Base-by-base conservation (phyloP, 2,888 invertebrate genomes). In the Periphyllus acericola region DNA sequence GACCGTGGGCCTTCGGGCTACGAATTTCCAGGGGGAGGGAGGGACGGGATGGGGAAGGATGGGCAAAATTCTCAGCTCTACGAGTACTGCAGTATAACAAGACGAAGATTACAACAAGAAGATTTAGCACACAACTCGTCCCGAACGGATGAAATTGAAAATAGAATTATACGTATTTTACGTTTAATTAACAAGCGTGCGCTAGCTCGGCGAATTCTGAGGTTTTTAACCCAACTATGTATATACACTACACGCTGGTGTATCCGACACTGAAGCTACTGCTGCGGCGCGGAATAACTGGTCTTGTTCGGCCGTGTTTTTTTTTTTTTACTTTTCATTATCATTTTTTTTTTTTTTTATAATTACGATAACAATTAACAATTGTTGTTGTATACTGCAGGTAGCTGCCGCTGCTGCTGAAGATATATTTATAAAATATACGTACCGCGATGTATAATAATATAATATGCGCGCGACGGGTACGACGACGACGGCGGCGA, bases 311-410 rank as follows among this genome's bases (percentile, higher is more conserved):
- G 55, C 3, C 3, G 66, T 2, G 21, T 29, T 68, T 68, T 68
- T 68, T n/a, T 68, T n/a, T 11, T n/a, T 68, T 68, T n/a, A 11
- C 19, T 68, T 29, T 5, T 68, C 1, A 5, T 60, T 25, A 21
- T 80, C 17, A 1, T 80, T 66, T 6, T 66, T 68, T 4, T 68
- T 21, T 68, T 46, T 71, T 19, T 6, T 40, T 40, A 29, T 81
- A 81, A 81, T 68, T 68, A 81, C 36, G 11, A 68, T 14, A 74
- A 29, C 66, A 81, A 81, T 21, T 60, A 81, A 60, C 66, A 80
- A 68, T 81, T 36, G 34, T 60, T 19, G 19, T 60, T 2, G 0
- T 52, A 52, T 6, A 36, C 36, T 36, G 46, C 46, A 46, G 46
- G 46, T 46, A 46, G 14, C 46, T 46, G 46, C 46, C 14, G 46